Percentiles rank a stretch among this genome's conserved stretches.
phyloP scores from a whole-genome alignment of 1,140 invertebrate genomes.

The Drosophila miranda region DNA sequence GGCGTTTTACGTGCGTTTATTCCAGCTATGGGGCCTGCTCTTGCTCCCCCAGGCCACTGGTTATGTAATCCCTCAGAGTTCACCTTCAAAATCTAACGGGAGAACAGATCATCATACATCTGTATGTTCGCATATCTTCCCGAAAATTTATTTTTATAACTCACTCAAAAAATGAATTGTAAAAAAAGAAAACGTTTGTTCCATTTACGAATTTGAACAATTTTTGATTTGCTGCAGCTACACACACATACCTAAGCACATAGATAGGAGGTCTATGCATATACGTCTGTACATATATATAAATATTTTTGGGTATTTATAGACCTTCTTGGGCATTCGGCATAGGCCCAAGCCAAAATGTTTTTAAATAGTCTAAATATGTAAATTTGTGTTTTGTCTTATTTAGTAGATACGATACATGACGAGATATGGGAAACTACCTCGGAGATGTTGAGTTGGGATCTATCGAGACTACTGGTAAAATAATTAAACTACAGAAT shows the following conservation, averaged over 20 bases:
- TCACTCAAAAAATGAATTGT: background rate
- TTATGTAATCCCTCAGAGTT: constrained; percentile 55
- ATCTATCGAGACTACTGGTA: background rate
- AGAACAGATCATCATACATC: constrained; percentile 8
- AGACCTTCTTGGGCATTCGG: constrained; percentile 11
- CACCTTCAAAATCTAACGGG: constrained; percentile 52
- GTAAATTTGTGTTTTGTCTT: constrained; percentile 42
- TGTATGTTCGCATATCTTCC: constrained; percentile 24
- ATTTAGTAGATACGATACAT: constrained; percentile 25
- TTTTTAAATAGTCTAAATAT: constrained; percentile 65
- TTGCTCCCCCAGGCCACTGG: constrained; percentile 11
- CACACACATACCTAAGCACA: background rate
- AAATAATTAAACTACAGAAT: background rate
- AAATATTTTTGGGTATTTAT: constrained; percentile 57
- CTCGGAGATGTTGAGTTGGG: background rate
- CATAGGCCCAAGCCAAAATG: constrained; percentile 45
- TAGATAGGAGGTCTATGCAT: constrained; percentile 13
- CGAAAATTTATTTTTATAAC: constrained; percentile 37
- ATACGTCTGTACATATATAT: constrained; percentile 7
- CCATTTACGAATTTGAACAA: constrained; percentile 63
- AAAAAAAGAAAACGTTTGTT: constrained; percentile 54
- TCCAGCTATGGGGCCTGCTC: constrained; percentile 19
- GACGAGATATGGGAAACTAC: constrained; percentile 17
- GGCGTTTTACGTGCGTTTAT: constrained; percentile 66
- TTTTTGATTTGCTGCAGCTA: constrained; percentile 61